Evolutionary conservation across 1,140 invertebrate genomes (phyloP), one percentile per base, ranked within the genome.

Genomic region (Bacillus rossius): DNA sequence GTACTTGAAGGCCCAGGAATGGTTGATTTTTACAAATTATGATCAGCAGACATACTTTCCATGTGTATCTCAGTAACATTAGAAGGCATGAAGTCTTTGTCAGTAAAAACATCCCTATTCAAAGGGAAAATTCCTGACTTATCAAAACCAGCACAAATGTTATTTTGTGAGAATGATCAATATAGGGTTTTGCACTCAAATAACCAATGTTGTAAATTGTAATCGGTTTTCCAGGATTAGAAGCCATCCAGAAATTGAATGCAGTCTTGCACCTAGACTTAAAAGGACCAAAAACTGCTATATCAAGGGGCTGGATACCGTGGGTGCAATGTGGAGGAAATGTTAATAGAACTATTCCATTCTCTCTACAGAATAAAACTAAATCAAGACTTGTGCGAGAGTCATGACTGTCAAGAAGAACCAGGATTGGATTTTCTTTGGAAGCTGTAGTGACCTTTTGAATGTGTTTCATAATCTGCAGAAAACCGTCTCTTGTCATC

Each of bases 241-340:
- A 23, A 26, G 29, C 20, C 58, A 74, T 59, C 67, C 67, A 73
- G 20, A 55, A 43, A 29, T 51, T 25, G 19, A 16, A 20, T 13
- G 63, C 55, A 78, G 77, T 59, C 77, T 82, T 82, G 63, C 72
- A 71, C 69, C 57, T 59, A 1, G 14, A 56, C 51, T 75, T 75
- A 10, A 75, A 72, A 22, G 70, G 67, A 1, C 64, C 66, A 65
- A 60, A 71, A 23, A 75, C 67, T 16, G 67, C 65, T 23, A 19
- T 20, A 62, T 75, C 73, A 3, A 77, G 59, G 10, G 73, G 75
- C 57, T 78, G 75, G 2, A 77, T 60, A 58, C 70, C 72, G 42
- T 75, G 68, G 19, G 52, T 64, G 41, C 64, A 68, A 47, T 70
- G 67, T 5, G 63, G 67, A 23, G 64, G 66, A 26, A 72, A 65